Evolutionary conservation across 2,797 vertebrate species (phyloP), one percentile per base, ranked within the genome.

Genomic region (Acomys russatus): DNA sequence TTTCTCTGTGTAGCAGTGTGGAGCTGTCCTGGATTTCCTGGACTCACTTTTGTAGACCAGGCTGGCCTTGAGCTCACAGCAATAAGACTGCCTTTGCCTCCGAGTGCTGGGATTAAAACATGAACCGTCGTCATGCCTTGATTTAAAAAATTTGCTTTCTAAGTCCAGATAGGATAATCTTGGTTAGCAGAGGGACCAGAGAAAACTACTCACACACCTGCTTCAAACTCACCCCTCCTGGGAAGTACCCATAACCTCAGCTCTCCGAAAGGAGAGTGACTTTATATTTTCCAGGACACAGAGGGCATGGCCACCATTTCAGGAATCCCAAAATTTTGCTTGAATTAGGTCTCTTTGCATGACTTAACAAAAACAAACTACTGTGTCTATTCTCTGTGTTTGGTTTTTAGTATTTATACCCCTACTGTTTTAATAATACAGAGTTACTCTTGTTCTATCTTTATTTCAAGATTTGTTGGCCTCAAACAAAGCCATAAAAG

Each of bases 371-470:
- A 78, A 6, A 6, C 12, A 88, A 35, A 83, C 28, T 25, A 30
- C 22, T 18, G 5, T 54, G 64, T 3, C 1, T 68, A 18, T 70
- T 77, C 63, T 88, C 8, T 0, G 4, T 51, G 25, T 28, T 70
- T 38, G 56, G 18, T 80, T 77, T 20, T 38, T 73, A 54, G 9
- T n/a, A 11, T 14, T 90, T 79, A 30, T 44, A 44, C 4, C 44
- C 44, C 44, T 4, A 44, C 44, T 49, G 30, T 85, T 15, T 49
- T 49, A 94, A 35, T 9, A 96, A 20, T 18, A 90, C 1, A 35
- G n/a, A 87, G 91, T 38, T 89, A 71, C 38, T 76, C 30, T 14
- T 30, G n/a, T 93, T 94, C 18, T 77, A 61, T 44, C n/a, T 83
- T 33, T 95, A 20, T 74, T 80, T 71, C 49, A 56, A 17, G 9